These are phyloP conservation scores for Rhadinocentrus ornatus DNA, from an alignment of 2,797 vertebrate genomes.

Conservation along the genomic window DNA sequence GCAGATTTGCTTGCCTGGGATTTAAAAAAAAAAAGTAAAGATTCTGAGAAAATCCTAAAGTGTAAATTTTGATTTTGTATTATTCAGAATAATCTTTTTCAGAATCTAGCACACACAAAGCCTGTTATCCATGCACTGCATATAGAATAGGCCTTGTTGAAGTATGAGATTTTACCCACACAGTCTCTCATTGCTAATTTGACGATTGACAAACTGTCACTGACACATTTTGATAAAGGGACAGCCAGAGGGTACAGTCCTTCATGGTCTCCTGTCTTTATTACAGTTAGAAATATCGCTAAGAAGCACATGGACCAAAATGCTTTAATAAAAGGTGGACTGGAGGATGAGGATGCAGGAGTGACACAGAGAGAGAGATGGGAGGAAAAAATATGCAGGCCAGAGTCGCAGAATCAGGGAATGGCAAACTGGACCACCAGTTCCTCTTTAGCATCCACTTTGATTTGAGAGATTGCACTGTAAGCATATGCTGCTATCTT, in stretches of 20 bases:
- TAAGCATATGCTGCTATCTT: slow-evolving; percentile 96
- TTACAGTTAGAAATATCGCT: slow-evolving; percentile 54
- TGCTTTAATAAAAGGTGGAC: slow-evolving; percentile 59
- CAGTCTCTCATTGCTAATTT: slow-evolving; percentile 13
- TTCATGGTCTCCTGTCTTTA: slow-evolving; percentile 52
- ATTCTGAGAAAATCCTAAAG: slow-evolving; percentile 9
- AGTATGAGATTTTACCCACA: slow-evolving; percentile 32
- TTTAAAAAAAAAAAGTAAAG: slow-evolving; percentile 26
- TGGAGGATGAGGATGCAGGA: slow-evolving; percentile 64
- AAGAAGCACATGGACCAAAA: slow-evolving; percentile 59
- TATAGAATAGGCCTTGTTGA: slow-evolving; percentile 36
- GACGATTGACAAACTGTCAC: slow-evolving; percentile 15
- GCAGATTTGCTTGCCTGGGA: slow-evolving; percentile 3
- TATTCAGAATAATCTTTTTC: neutral
- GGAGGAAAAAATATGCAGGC: slow-evolving; percentile 51
- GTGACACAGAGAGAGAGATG: slow-evolving; percentile 56
- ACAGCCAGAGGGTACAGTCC: slow-evolving; percentile 35
- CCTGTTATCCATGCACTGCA: slow-evolving; percentile 13
- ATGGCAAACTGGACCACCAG: slow-evolving; percentile 98
- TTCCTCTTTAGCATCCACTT: slow-evolving; percentile 96
- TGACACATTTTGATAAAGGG: slow-evolving; percentile 26
- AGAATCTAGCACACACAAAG: slow-evolving; percentile 39
- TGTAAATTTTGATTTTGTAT: neutral
- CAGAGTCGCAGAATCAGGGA: slow-evolving; percentile 82
- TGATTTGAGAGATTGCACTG: slow-evolving; percentile 97